phyloP scores from a whole-genome alignment of 2,113 vertebrate genomes.

The Pica pica region DNA sequence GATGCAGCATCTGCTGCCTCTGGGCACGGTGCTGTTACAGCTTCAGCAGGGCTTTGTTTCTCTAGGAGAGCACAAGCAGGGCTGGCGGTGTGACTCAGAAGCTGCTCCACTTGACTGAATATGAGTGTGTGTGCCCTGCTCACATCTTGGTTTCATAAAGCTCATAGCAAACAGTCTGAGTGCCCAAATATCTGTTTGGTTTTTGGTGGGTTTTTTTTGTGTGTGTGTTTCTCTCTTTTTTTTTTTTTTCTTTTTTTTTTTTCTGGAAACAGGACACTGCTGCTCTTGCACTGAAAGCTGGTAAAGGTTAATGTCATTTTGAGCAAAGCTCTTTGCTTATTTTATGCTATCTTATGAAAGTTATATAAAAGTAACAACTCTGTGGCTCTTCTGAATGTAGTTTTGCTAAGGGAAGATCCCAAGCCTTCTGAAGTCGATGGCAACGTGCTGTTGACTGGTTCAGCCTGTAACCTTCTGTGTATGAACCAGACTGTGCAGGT shows the following conservation, averaged over 20 bases:
- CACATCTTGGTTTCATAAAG: neutral
- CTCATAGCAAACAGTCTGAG: neutral
- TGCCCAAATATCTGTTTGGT: neutral
- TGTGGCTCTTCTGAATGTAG: neutral
- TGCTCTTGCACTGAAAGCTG: neutral
- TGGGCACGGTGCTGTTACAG: rapidly evolving
- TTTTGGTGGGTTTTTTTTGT: neutral
- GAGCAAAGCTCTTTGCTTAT: neutral
- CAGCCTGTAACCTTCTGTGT: neutral
- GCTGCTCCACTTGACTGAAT: neutral
- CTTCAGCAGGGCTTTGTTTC: neutral
- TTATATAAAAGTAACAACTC: neutral
- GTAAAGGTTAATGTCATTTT: neutral
- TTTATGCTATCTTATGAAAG: neutral
- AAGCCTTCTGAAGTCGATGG: neutral
- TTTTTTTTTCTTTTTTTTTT: too few species aligned
- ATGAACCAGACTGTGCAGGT: neutral
- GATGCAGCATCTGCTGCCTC: neutral
- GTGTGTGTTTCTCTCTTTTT: too few species aligned
- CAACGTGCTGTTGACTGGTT: neutral
- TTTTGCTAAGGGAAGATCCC: neutral
- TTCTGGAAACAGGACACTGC: neutral
- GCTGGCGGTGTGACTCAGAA: neutral
- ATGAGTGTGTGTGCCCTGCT: neutral
- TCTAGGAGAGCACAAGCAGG: rapidly evolving